Evolutionary conservation across 2,113 vertebrate species (phyloP).

Genomic region (Ictalurus punctatus): DNA sequence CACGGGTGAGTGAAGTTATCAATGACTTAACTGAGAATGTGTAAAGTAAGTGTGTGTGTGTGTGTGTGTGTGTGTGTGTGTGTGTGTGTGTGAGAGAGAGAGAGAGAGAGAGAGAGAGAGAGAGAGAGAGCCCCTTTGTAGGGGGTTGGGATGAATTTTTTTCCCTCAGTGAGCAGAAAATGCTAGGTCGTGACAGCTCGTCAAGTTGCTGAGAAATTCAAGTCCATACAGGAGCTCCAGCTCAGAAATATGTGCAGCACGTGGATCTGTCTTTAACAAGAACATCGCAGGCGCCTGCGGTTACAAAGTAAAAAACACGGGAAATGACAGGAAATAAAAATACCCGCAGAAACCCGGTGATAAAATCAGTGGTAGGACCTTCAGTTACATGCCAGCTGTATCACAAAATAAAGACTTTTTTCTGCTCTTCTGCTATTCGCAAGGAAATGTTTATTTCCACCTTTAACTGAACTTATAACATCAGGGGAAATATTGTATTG

Average conservation of each 20-base stretch:
- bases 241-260: conserved; percentile 42
- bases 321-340: not conserved
- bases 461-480: not conserved
- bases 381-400: not conserved
- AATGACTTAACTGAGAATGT: not conserved
- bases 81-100: not conserved
- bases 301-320: not conserved
- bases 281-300: not conserved
- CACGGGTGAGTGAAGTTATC: not conserved
- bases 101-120: not conserved
- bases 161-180: conserved; percentile 19
- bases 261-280: conserved; percentile 38
- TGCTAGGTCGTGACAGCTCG: conserved; percentile 31
- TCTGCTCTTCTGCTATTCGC: not conserved
- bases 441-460: not conserved
- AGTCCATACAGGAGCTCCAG: conserved; percentile 43
- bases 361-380: not conserved
- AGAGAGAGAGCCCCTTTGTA: not conserved
- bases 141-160: conserved; percentile 37
- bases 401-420: not conserved
- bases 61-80: conserved; percentile 23
- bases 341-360: no score
- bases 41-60: conserved; percentile 19
- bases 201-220: conserved; percentile 40
- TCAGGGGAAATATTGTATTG: not conserved